Evolutionary conservation across 2,888 invertebrate genomes (phyloP), one percentile per base, ranked within the genome.

Genomic region (Aporophyla lueneburgensis): DNA sequence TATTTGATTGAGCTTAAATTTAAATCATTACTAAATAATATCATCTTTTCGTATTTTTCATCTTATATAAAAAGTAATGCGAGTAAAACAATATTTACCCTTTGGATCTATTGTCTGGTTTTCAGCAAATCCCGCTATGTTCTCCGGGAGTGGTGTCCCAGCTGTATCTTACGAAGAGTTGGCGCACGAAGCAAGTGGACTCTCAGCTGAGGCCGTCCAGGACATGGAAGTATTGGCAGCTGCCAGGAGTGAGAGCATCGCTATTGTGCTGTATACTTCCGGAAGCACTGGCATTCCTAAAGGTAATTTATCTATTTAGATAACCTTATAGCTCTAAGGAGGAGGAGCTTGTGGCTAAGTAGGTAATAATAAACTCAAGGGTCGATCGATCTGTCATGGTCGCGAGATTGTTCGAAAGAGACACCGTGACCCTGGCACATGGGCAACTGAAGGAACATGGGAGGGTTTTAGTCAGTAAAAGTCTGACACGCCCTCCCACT

Each of bases 281-380:
- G 99, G 99, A 21, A 99, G 99, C 91, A 99, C 99, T 0, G 99
- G 99, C 0, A 96, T 98, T 27, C 99, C 99, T 9, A 99, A 99
- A 97, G 99, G 98, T 97, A 59, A 86, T n/a, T 63, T 71, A 10
- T 40, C 27, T 70, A 71, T 61, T 72, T 73, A 33, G 33, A 59
- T 51, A 19, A 69, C 49, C 0, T 49, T 54, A 1, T 49, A 46
- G n/a, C n/a, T n/a, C n/a, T n/a, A n/a, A n/a, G n/a, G n/a, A n/a
- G n/a, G n/a, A 40, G 40, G 5, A 5, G 40, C 40, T 40, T 40
- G 40, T 40, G 40, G 5, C 40, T 40, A 40, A 40, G n/a, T n/a
- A n/a, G n/a, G 40, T 40, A 40, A 40, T 40, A 40, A 40, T 5
- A 40, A 40, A 2, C 40, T 2, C 40, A 40, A 5, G 40, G n/a